Evolutionary conservation across 2,888 invertebrate genomes (phyloP).

Genomic region (Malachius bipustulatus): DNA sequence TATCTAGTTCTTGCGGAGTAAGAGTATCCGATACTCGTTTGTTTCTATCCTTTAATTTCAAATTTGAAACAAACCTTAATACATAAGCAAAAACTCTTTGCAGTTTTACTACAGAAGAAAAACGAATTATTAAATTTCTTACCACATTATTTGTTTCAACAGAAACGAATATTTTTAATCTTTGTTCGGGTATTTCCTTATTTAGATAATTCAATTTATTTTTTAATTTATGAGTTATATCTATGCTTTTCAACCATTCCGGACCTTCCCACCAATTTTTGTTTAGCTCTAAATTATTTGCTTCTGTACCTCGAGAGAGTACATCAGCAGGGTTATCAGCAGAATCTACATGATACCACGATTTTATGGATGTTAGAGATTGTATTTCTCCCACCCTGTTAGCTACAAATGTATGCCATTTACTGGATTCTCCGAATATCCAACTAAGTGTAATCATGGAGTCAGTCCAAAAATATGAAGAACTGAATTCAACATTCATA

Average conservation of each 20-base stretch:
- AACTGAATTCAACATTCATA: constrained; percentile 8
- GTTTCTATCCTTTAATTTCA: not conserved
- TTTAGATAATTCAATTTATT: too few relatives aligned
- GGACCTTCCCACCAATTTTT: constrained; percentile 16
- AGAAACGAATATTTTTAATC: too few relatives aligned
- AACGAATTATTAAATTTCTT: too few relatives aligned
- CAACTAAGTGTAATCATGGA: constrained; percentile 15
- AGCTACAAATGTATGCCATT: constrained; percentile 15
- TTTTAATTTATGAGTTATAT: not conserved
- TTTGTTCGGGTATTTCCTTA: too few relatives aligned
- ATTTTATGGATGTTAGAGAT: constrained; percentile 6
- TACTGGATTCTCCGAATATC: constrained; percentile 9
- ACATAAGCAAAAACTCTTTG: constrained; percentile 8
- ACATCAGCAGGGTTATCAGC: constrained; percentile 18
- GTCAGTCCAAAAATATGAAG: constrained; percentile 14
- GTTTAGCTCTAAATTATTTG: constrained; percentile 8
- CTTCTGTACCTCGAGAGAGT: constrained; percentile 13
- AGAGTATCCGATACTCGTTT: not conserved
- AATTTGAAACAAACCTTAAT: constrained; percentile 6
- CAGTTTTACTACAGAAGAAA: constrained; percentile 7
- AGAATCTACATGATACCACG: constrained; percentile 16
- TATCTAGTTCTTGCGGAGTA: not conserved
- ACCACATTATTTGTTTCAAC: too few relatives aligned
- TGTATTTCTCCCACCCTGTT: constrained; percentile 14
- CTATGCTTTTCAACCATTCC: too few relatives aligned